Base-by-base conservation (phyloP, 64 coral and sea anemone species). In the Acropora yongei region DNA sequence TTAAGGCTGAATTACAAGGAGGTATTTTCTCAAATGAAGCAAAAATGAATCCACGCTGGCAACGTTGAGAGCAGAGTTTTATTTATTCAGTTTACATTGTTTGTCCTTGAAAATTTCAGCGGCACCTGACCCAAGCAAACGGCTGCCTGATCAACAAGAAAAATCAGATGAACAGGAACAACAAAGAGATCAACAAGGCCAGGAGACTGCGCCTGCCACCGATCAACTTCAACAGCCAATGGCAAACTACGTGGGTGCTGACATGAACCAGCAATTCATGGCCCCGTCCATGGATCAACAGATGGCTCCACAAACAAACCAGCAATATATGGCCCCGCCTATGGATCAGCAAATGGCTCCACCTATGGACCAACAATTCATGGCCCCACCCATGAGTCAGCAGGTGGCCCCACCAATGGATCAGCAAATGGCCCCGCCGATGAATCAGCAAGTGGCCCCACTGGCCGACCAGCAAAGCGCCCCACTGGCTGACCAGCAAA, bases 71-170 rank as follows among this genome's bases (percentile, higher is more conserved):
- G 14, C 11, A 13, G 60, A 63, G 60, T 7, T 55, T 10, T 8
- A 47, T 67, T 60, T 18, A 8, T 75, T 5, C 41, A 41, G 47
- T 49, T 76, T 19, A 66, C 50, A 48, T 47, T 84, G 17, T 49
- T 65, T 14, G 30, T 41, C 5, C 50, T 76, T 78, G 20, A 6
- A 77, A n/a, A 18, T 60, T 83, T 74, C 69, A 49, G 48, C 75
- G 7, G 86, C 87, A 67, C 65, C 48, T 50, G 47, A 74, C 30
- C 89, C 67, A 8, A 83, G 84, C 40, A 80, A 80, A 69, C 51
- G 86, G 48, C 40, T 68, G 41, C 74, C 73, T 1, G 79, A 84
- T 47, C 83, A 53, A 48, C 88, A 89, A 41, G 72, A 84, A 63
- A 8, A 7, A 63, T 13, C 11, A 63, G 60, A 63, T 63, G 60